Base-by-base conservation (phyloP, 2,888 invertebrate species). In the Uloborus plumipes region DNA sequence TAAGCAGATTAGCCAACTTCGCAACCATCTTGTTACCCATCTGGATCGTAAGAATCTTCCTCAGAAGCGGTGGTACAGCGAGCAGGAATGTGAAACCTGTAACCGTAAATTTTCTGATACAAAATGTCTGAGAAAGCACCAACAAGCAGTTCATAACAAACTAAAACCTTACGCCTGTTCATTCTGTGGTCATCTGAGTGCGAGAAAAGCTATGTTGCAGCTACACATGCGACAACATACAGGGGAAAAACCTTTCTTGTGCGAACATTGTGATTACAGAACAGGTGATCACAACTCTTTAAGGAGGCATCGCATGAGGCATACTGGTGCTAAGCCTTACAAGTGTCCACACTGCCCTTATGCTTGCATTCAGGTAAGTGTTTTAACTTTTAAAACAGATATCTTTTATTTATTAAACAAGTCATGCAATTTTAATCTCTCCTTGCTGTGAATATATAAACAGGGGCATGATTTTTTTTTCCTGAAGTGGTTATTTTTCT, bases 211-310 rank as follows among this genome's bases (percentile, higher is more conserved):
- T 15, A 89, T 89, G 89, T 75, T 89, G 53, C 85, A 88, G 47
- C 85, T 89, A 0, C 89, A 89, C 76, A 84, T 88, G 81, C 76
- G 89, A n/a, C 88, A 87, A 31, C 89, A 89, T 85, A 89, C 89
- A 1, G 89, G 89, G 31, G 89, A 89, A 83, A 89, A 89, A 85
- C 89, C 89, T 20, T 89, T 88, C 86, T 88, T 88, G 75, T 89
- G 89, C 87, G 89, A 87, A 92, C 92, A 87, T 71, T 89, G 89
- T 84, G 84, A 86, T 6, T 89, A 88, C 79, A 85, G 87, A 20
- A 88, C 88, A 18, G 88, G 88, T 7, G 89, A 89, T 84, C 89
- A 89, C 85, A 89, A 89, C 86, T 89, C 89, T 3, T 84, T 89
- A 53, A 86, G 89, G 15, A 87, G 89, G 18, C 89, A 89, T 85